Evolutionary conservation across 2,797 vertebrate genomes (phyloP), one percentile per base, ranked within the genome.

Genomic region (Amazonetta brasiliensis): DNA sequence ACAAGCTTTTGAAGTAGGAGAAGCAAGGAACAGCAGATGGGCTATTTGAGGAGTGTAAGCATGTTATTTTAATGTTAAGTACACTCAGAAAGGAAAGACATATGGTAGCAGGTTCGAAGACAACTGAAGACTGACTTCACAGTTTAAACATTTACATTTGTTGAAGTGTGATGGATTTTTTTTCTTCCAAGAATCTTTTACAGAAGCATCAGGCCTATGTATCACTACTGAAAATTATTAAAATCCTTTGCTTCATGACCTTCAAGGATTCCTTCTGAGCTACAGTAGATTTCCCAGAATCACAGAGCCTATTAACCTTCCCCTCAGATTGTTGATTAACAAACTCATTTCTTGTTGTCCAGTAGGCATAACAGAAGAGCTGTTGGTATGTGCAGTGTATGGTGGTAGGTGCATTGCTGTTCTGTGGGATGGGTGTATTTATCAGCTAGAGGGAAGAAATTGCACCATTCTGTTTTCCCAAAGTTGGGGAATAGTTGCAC

Each of bases 71-170:
- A 97, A 96, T 93, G 97, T 90, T 95, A 95, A 84, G 50, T 68
- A 74, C 92, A 75, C 97, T 97, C 76, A 95, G n/a, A 97, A 97
- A 95, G 87, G 95, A 96, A 80, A 96, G 95, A 89, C 97, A 89
- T 93, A 96, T 91, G 97, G 96, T 97, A 87, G 84, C 95, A 91
- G 89, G 92, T 94, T 97, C 95, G 94, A 96, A 97, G 96, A 92
- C 95, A 93, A 93, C 87, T 86, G 39, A 94, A 92, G 94, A 79
- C 95, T 96, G 93, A 84, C 93, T 95, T 97, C 96, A 93, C 96
- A 97, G 97, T 95, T 97, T 83, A 97, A 95, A 96, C 97, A 92
- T 96, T 97, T 97, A 92, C 91, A 90, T 97, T 97, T 97, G 85
- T 96, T 96, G 91, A 97, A 97, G 94, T 95, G 92, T 94, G 91